Conservation (phyloP, 1,140 invertebrate genomes). For the Lucilia cuprina region DNA sequence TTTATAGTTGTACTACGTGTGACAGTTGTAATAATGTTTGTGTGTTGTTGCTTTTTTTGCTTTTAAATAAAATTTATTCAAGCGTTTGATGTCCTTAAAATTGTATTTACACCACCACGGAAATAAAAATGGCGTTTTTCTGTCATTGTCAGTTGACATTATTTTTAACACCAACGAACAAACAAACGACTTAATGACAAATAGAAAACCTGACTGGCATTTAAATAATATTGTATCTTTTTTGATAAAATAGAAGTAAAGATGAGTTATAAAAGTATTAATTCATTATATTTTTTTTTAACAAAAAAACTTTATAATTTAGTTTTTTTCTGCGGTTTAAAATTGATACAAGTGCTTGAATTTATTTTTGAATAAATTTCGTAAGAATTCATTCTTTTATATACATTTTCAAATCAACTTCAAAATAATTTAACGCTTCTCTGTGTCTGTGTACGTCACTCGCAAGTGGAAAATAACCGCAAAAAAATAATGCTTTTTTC, state of each 20-base stretch:
- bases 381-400: background rate
- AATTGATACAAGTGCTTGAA: too few relatives aligned
- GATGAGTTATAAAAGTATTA: background rate
- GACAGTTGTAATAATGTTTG: background rate
- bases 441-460: background rate
- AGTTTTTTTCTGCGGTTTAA: too few relatives aligned
- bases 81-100: slow-evolving; percentile 30
- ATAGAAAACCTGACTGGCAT: slow-evolving; percentile 27
- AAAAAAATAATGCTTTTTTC: slow-evolving; percentile 40
- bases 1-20: background rate
- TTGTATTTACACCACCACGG: background rate
- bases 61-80: background rate
- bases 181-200: slow-evolving; percentile 14
- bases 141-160: slow-evolving; percentile 7
- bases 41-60: background rate
- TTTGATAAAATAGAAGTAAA: background rate
- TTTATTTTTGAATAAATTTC: background rate
- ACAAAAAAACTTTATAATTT: too few relatives aligned
- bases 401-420: too few relatives aligned
- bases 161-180: slow-evolving; percentile 6
- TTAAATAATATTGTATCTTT: background rate
- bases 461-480: slow-evolving; percentile 53
- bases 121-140: background rate
- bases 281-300: background rate
- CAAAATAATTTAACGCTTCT: too few relatives aligned